These are phyloP conservation scores for Cephus nigrinus DNA, from an alignment of 2,888 invertebrate genomes.

Conservation along the genomic window DNA sequence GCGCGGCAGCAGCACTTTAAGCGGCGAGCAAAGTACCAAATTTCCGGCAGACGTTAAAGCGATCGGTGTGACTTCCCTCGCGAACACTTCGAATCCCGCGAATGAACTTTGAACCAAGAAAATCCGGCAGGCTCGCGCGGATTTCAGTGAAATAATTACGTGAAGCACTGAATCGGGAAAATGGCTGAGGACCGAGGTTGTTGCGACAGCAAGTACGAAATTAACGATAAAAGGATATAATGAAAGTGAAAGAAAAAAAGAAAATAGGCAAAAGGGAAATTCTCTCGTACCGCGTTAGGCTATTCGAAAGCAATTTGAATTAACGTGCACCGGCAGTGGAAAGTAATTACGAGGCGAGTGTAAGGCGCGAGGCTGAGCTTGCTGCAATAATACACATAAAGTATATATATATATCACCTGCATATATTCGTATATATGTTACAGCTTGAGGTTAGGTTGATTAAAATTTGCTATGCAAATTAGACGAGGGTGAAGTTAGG, in stretches of 20 bases:
- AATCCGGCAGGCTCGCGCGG: not conserved
- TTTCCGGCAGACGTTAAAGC: not conserved
- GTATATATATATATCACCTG: conserved; percentile 6
- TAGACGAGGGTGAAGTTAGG: conserved; percentile 36
- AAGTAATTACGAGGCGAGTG: conserved; percentile 55
- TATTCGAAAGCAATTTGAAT: conserved; percentile 61
- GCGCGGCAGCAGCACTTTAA: not conserved
- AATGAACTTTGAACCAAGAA: not conserved
- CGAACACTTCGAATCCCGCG: not conserved
- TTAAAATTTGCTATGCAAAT: conserved; percentile 56
- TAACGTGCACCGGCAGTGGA: conserved; percentile 56
- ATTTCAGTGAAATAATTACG: not conserved
- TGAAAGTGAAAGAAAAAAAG: not conserved
- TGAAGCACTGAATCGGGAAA: not conserved
- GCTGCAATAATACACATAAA: conserved; percentile 8
- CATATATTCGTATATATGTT: conserved; percentile 14
- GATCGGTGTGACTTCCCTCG: not conserved
- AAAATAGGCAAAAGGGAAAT: conserved; percentile 1
- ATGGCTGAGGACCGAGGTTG: not conserved
- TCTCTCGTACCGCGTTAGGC: conserved; percentile 38
- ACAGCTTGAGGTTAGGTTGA: conserved; percentile 44
- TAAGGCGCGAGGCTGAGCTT: conserved; percentile 23
- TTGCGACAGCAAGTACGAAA: not conserved
- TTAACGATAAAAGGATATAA: not conserved
- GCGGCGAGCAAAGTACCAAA: not conserved